Conservation (phyloP, 2,797 vertebrate species). For the Miichthys miiuy region DNA sequence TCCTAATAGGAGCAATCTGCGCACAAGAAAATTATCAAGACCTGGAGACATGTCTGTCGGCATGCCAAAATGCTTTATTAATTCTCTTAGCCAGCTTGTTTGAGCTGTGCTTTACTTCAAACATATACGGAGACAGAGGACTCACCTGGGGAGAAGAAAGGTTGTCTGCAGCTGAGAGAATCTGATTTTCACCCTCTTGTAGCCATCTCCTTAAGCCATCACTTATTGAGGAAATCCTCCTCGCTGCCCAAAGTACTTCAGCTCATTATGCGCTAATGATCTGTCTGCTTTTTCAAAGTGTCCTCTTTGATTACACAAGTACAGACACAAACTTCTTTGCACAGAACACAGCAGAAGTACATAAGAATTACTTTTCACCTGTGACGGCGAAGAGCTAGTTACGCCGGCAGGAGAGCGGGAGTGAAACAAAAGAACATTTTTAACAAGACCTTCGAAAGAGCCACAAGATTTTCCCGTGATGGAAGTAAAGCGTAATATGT, state of each 20-base stretch:
- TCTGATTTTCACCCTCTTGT: conserved; percentile 62
- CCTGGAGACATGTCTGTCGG: conserved; percentile 40
- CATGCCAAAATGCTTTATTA: conserved; percentile 71
- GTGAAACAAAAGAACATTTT: conserved; percentile 52
- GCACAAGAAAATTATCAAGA: conserved; percentile 65
- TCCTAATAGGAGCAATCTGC: conserved; percentile 60
- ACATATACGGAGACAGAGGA: conserved; percentile 66
- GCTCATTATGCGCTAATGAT: conserved; percentile 76
- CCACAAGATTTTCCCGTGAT: conserved; percentile 32
- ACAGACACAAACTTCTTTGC: conserved; percentile 58
- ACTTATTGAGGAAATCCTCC: conserved; percentile 74
- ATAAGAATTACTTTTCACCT: conserved; percentile 43
- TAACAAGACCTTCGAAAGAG: conserved; percentile 56
- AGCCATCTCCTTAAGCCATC: conserved; percentile 67
- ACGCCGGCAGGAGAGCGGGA: conserved; percentile 38
- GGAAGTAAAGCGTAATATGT: conserved; percentile 52
- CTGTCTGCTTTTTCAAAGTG: conserved; percentile 63
- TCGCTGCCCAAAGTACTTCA: conserved; percentile 70
- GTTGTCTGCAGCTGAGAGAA: conserved; percentile 61
- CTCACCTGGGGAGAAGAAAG: conserved; percentile 80
- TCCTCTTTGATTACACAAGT: conserved; percentile 67
- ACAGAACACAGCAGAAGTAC: conserved; percentile 48
- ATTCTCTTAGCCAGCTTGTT: conserved; percentile 66
- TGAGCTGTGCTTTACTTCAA: conserved; percentile 72
- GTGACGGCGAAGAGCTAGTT: conserved; percentile 27